Evolutionary conservation across 64 coral and sea anemone species (phyloP).

Genomic region (Dendrophyllia cribrosa): DNA sequence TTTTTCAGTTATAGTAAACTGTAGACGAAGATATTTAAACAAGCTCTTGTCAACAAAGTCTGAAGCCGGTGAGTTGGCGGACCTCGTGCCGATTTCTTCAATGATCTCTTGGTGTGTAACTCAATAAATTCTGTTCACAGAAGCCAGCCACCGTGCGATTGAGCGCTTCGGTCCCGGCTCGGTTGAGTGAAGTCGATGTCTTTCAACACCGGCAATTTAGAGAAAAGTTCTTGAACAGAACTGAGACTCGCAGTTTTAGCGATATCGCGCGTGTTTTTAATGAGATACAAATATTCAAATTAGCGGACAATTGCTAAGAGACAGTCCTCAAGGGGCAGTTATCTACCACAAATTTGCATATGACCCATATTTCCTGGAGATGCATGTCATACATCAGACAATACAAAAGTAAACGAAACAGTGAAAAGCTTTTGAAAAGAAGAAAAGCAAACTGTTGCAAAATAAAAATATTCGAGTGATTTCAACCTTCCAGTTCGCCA

Average conservation of each 20-base stretch:
- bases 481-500: too few relatives aligned
- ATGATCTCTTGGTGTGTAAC: neutral
- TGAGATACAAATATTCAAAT: conserved; percentile 20
- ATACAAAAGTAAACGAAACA: too few relatives aligned
- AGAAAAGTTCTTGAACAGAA: neutral
- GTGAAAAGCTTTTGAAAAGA: too few relatives aligned
- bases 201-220: neutral
- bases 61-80: neutral
- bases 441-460: too few relatives aligned
- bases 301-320: neutral
- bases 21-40: too few relatives aligned
- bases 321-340: neutral
- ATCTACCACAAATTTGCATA: conserved; percentile 25
- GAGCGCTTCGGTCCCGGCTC: neutral
- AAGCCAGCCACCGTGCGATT: neutral
- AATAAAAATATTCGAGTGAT: too few relatives aligned
- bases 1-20: neutral
- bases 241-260: neutral
- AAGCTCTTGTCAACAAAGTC: neutral
- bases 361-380: too few relatives aligned
- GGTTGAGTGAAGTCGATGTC: neutral
- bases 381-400: too few relatives aligned
- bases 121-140: neutral
- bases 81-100: neutral
- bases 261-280: neutral